These are phyloP conservation scores for Cettia cetti DNA, from an alignment of 2,113 vertebrate genomes.

Conservation along the genomic window DNA sequence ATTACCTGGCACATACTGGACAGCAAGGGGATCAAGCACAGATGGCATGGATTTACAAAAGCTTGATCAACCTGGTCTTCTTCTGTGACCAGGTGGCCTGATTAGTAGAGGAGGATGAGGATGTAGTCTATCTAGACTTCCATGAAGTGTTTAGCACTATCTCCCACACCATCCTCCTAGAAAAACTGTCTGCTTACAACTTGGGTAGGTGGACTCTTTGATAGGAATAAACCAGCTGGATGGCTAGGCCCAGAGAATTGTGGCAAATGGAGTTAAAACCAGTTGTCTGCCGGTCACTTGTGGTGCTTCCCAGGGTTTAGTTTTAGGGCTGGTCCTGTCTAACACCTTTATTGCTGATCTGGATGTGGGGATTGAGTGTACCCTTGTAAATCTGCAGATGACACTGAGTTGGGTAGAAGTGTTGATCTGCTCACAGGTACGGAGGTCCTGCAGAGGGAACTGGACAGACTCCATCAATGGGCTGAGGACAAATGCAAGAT, in stretches of 20 bases:
- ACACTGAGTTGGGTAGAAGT: neutral
- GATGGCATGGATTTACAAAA: neutral
- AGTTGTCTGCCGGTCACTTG: fast-evolving
- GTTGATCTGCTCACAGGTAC: neutral
- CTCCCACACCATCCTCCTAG: neutral
- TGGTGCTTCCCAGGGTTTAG: neutral
- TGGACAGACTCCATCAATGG: neutral
- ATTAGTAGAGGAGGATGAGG: neutral
- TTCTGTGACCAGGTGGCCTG: neutral
- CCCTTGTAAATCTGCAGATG: neutral
- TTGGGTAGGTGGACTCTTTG: neutral
- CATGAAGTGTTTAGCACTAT: neutral
- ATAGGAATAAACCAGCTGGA: neutral
- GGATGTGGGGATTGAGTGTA: neutral
- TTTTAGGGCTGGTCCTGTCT: neutral
- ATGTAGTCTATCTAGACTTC: neutral
- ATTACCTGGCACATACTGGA: neutral
- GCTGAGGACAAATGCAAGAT: neutral
- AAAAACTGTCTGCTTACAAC: neutral
- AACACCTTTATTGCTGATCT: neutral
- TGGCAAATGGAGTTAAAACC: neutral
- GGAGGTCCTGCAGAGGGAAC: neutral
- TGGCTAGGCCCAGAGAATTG: neutral
- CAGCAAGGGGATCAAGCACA: neutral
- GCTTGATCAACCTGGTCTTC: neutral